Conservation (phyloP, 2,888 invertebrate genomes). For the Gnatocerus cornutus region DNA sequence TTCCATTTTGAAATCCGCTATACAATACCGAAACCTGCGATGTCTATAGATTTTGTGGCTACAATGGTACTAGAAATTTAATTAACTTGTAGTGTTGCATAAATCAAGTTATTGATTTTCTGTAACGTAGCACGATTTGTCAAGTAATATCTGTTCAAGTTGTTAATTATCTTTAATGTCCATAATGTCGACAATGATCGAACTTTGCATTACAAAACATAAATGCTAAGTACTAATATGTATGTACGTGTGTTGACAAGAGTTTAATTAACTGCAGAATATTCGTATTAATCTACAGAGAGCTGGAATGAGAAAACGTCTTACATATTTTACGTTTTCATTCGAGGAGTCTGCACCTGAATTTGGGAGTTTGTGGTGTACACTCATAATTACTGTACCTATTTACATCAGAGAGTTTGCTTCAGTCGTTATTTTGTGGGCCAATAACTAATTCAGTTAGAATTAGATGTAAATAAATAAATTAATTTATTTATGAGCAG, state of each 20-base stretch:
- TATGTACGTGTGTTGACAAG: not conserved
- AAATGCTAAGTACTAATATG: constrained; percentile 9
- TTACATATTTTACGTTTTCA: not conserved
- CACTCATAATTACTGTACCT: too few species aligned
- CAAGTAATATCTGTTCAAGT: constrained; percentile 40
- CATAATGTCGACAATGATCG: constrained; percentile 28
- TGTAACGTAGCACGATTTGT: constrained; percentile 33
- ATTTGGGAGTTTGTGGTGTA: too few species aligned
- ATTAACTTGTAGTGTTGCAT: constrained; percentile 40
- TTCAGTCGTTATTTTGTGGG: too few species aligned
- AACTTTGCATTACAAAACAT: constrained; percentile 28
- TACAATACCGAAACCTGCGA: too few species aligned
- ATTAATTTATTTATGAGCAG: too few species aligned
- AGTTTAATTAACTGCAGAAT: constrained; percentile 21
- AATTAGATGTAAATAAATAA: too few species aligned
- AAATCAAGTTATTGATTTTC: constrained; percentile 42
- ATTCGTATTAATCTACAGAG: not conserved
- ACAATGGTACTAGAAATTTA: constrained; percentile 24
- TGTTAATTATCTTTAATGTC: constrained; percentile 40
- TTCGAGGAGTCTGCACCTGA: too few species aligned
- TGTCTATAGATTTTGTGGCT: not conserved
- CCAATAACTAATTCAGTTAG: too few species aligned
- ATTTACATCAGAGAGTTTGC: too few species aligned
- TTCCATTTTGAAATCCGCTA: too few species aligned
- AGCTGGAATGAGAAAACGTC: not conserved